Evolutionary conservation across 2,888 invertebrate species (phyloP).

Genomic region (Drosophila eohydei): DNA sequence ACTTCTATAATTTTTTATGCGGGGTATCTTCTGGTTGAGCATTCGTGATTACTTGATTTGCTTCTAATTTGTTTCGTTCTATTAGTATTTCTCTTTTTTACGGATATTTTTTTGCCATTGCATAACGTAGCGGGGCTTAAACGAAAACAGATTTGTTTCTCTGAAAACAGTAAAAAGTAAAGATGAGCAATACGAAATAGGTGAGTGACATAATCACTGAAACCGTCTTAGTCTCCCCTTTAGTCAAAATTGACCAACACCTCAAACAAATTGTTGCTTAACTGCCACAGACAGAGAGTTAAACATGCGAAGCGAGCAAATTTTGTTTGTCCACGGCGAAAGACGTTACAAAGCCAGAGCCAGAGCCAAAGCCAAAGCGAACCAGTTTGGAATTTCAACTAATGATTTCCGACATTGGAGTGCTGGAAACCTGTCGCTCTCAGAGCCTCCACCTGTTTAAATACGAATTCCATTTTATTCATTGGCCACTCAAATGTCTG

Average conservation of each 20-base stretch:
- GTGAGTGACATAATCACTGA: slow-evolving; percentile 32
- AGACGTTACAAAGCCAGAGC: slow-evolving; percentile 17
- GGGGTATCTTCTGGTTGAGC: not conserved
- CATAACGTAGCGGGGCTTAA: slow-evolving; percentile 2
- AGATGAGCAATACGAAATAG: slow-evolving; percentile 5
- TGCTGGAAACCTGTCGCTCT: slow-evolving; percentile 45
- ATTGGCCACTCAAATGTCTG: slow-evolving; percentile 26
- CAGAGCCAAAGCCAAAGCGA: slow-evolving; percentile 28
- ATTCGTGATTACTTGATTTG: not conserved
- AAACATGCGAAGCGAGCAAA: slow-evolving; percentile 56
- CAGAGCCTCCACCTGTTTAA: slow-evolving; percentile 14
- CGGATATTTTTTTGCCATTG: not conserved
- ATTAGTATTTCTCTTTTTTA: not conserved
- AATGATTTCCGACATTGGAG: slow-evolving; percentile 54
- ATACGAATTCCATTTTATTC: slow-evolving; percentile 31
- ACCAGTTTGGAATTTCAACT: slow-evolving; percentile 65
- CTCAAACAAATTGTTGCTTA: slow-evolving; percentile 27
- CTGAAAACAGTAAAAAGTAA: not conserved
- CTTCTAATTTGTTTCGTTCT: not conserved
- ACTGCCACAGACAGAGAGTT: slow-evolving; percentile 11
- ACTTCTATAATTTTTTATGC: not conserved
- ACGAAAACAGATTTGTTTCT: slow-evolving; percentile 2
- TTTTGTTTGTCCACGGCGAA: slow-evolving; percentile 30
- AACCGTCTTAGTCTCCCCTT: slow-evolving; percentile 17
- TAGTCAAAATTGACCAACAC: slow-evolving; percentile 13